These are phyloP conservation scores for Conomelus anceps DNA, from an alignment of 2,888 invertebrate species.

Conservation along the genomic window DNA sequence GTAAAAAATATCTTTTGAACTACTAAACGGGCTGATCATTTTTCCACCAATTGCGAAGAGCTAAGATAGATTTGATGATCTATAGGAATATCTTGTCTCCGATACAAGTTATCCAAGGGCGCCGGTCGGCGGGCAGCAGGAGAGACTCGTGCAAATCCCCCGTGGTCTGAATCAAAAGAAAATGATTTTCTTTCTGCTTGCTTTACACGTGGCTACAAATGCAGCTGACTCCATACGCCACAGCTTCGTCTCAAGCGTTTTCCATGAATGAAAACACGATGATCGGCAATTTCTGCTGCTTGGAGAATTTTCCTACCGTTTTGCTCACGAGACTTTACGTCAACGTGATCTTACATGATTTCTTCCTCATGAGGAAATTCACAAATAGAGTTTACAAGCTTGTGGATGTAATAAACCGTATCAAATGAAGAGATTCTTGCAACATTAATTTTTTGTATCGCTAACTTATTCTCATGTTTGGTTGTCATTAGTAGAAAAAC, in stretches of 20 bases:
- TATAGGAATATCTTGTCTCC: not conserved
- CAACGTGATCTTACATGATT: not conserved
- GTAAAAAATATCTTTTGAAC: no score
- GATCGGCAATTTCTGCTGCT: not conserved
- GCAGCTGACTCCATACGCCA: not conserved
- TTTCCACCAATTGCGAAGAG: no score
- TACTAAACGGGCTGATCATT: no score
- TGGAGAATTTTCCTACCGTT: not conserved
- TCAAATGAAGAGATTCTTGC: not conserved
- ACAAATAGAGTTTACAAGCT: not conserved
- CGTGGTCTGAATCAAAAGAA: not conserved
- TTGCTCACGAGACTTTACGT: not conserved
- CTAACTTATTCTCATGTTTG: no score
- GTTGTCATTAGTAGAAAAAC: no score
- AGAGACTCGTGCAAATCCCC: not conserved
- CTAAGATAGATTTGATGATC: no score
- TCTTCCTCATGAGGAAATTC: not conserved
- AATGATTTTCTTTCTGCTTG: no score
- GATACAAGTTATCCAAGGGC: not conserved
- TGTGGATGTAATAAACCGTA: not conserved
- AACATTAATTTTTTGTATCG: not conserved
- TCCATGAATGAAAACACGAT: not conserved
- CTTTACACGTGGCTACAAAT: not conserved
- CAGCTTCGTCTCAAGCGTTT: not conserved
- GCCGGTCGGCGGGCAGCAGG: not conserved